These are phyloP conservation scores for Micromys minutus DNA, from an alignment of 2,113 vertebrate genomes.

Conservation along the genomic window DNA sequence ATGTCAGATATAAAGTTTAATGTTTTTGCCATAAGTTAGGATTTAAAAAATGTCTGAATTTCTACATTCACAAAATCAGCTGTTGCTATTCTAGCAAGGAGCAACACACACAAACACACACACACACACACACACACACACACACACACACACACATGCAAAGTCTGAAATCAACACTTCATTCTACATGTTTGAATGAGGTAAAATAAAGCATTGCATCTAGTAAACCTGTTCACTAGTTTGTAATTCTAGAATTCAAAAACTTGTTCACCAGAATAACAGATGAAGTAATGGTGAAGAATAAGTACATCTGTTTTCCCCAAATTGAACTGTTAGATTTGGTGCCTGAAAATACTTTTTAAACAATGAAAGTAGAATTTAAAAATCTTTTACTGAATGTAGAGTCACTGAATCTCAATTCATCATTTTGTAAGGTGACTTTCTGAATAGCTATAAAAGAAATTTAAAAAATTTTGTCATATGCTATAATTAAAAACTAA, in stretches of 20 bases:
- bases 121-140: not conserved
- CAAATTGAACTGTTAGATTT: slow-evolving; percentile 22
- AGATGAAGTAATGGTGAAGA: slow-evolving; percentile 45
- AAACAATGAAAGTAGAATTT: slow-evolving; percentile 41
- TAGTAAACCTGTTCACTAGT: slow-evolving; percentile 54
- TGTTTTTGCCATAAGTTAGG: not conserved
- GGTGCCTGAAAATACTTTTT: not conserved
- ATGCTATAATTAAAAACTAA: not conserved
- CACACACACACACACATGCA: not conserved
- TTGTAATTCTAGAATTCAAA: slow-evolving; percentile 66
- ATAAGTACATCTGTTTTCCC: slow-evolving; percentile 46
- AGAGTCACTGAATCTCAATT: slow-evolving; percentile 41
- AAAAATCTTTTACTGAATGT: slow-evolving; percentile 22
- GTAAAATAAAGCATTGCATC: slow-evolving; percentile 30
- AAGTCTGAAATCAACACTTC: slow-evolving; percentile 7
- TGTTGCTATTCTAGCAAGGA: not conserved
- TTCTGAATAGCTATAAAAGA: not conserved
- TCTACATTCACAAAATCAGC: not conserved
- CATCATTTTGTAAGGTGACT: not conserved
- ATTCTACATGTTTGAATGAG: slow-evolving; percentile 32
- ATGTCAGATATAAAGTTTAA: slow-evolving; percentile 24
- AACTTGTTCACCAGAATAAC: slow-evolving; percentile 59
- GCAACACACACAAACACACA: not conserved
- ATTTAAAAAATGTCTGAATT: slow-evolving; percentile 41
- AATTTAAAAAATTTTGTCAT: not conserved